A percentile compares a stretch with the other conserved stretches of the same genome.
These are phyloP conservation scores for Sphenopsis melanotis DNA, from an alignment of 2,797 vertebrate species.

Conservation along the genomic window DNA sequence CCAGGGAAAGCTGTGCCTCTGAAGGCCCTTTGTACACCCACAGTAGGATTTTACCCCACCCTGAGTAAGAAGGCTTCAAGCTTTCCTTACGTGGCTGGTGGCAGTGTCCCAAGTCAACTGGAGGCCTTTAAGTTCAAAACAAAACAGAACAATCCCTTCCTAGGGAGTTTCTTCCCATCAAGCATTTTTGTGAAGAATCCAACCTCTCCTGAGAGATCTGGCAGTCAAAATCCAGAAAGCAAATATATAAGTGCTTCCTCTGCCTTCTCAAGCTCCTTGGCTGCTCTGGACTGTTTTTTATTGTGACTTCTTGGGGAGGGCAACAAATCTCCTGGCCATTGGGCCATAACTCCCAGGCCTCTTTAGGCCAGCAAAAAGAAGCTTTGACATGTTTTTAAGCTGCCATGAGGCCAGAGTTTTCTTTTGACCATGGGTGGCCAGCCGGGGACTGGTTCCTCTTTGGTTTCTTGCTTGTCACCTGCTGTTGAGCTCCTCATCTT, in stretches of 20 bases:
- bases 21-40: background rate
- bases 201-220: conserved; percentile 38
- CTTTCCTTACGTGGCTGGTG: background rate
- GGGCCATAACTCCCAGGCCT: background rate
- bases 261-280: background rate
- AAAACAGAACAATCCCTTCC: conserved; percentile 43
- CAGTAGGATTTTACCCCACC: background rate
- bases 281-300: background rate
- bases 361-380: background rate
- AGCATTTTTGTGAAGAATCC: conserved; percentile 40
- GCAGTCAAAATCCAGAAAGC: conserved; percentile 1
- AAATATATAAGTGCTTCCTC: background rate
- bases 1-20: background rate
- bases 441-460: background rate
- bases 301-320: background rate
- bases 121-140: conserved; percentile 26
- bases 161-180: conserved; percentile 23
- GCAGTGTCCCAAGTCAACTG: conserved; percentile 32
- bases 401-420: background rate
- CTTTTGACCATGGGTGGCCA: background rate
- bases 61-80: background rate
- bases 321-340: background rate
- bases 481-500: background rate
- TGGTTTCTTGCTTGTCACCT: background rate
- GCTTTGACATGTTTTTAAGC: background rate